phyloP scores from a whole-genome alignment of 2,113 vertebrate genomes.

The Struthio camelus region DNA sequence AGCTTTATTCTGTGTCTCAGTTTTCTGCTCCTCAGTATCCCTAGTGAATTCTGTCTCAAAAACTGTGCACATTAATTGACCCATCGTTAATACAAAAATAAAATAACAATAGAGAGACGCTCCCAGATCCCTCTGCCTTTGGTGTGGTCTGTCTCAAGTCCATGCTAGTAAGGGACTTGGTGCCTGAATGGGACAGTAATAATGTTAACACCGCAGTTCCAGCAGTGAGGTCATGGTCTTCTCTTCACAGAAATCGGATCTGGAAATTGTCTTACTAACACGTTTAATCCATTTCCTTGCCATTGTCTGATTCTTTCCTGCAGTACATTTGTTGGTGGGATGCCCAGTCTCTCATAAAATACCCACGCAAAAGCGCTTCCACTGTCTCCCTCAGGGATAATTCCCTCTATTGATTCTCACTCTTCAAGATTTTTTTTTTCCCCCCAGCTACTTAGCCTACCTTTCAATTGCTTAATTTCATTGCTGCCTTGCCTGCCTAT shows the following conservation, averaged over 20 bases:
- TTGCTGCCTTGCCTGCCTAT: not conserved
- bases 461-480: not conserved
- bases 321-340: constrained; percentile 56
- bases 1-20: constrained; percentile 43
- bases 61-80: constrained; percentile 37
- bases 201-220: constrained; percentile 24
- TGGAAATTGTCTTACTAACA: constrained; percentile 64
- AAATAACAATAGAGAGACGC: constrained; percentile 59
- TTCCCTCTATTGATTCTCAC: constrained; percentile 12
- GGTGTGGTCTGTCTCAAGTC: constrained; percentile 41
- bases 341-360: constrained; percentile 54
- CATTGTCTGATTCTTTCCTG: constrained; percentile 69
- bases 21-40: constrained; percentile 35
- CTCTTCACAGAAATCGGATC: constrained; percentile 50
- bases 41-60: constrained; percentile 60
- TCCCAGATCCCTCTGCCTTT: constrained; percentile 49
- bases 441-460: not conserved
- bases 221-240: constrained; percentile 55
- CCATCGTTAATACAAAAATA: constrained; percentile 36
- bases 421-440: not conserved
- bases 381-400: constrained; percentile 33
- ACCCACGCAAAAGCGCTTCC: constrained; percentile 45
- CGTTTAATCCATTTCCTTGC: constrained; percentile 67
- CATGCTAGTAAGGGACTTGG: not conserved
- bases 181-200: not conserved